phyloP scores from a whole-genome alignment of 2,113 vertebrate genomes.

The Labeo catla region DNA sequence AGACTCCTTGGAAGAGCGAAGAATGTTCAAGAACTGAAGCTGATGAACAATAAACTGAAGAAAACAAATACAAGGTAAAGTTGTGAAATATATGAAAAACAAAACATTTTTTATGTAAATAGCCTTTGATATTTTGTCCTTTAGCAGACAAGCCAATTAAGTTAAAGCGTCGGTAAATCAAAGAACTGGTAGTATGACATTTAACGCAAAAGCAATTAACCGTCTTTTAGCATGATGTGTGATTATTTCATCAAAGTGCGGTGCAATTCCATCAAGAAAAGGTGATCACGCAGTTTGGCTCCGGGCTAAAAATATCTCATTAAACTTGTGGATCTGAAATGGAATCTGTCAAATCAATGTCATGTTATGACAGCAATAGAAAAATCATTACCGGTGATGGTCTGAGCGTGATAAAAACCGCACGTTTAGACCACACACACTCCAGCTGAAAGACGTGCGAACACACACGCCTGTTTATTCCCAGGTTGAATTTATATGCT shows the following conservation, averaged over 20 bases:
- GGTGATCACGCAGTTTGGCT: slow-evolving; percentile 7
- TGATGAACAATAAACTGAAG: background rate
- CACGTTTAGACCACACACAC: slow-evolving; percentile 31
- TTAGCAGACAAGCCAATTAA: slow-evolving; percentile 1
- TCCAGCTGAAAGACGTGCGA: background rate
- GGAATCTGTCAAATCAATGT: slow-evolving; percentile 53
- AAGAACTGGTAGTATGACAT: background rate
- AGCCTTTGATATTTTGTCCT: background rate
- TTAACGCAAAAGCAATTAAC: background rate
- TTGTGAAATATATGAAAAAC: background rate
- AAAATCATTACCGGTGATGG: slow-evolving; percentile 49
- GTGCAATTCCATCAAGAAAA: background rate
- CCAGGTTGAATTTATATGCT: background rate
- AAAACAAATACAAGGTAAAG: background rate
- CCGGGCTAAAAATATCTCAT: slow-evolving; percentile 29
- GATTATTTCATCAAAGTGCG: background rate
- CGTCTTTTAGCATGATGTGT: background rate
- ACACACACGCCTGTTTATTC: slow-evolving; percentile 2
- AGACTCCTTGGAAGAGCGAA: background rate
- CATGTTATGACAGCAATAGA: slow-evolving; percentile 46
- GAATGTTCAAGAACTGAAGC: background rate
- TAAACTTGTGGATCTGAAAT: slow-evolving; percentile 47
- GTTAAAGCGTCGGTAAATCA: background rate
- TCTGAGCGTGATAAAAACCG: slow-evolving; percentile 6
- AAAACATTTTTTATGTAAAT: background rate